phyloP scores from a whole-genome alignment of 2,113 vertebrate genomes.

The Peucedramus taeniatus region DNA sequence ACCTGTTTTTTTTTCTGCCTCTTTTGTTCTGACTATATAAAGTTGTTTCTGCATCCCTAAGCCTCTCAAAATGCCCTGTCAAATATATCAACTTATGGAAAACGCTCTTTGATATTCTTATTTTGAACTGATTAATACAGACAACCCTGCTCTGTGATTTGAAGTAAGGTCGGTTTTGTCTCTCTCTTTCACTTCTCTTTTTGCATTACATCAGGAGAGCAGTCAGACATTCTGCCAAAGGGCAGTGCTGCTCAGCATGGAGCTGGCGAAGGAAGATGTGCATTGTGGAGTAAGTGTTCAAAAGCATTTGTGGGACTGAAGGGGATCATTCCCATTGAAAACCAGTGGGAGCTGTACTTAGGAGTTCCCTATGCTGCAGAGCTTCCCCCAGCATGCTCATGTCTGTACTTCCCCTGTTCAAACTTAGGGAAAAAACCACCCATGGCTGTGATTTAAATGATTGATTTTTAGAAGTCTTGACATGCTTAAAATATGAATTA shows the following conservation, averaged over 20 bases:
- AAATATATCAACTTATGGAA: background rate
- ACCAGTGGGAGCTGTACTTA: background rate
- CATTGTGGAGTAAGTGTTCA: background rate
- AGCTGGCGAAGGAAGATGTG: background rate
- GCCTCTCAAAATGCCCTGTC: background rate
- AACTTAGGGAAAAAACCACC: background rate
- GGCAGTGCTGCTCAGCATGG: fast-evolving
- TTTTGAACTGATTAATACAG: background rate
- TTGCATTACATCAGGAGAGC: background rate
- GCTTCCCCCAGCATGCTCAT: background rate
- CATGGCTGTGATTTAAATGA: background rate
- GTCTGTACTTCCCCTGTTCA: background rate
- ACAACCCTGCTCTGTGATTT: background rate
- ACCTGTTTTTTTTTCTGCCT: background rate
- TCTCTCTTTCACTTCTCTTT: background rate
- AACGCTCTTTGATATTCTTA: background rate
- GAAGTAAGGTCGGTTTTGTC: background rate
- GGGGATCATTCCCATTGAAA: background rate
- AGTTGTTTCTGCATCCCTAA: background rate
- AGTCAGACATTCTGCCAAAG: background rate
- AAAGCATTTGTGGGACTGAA: background rate
- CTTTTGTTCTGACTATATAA: background rate
- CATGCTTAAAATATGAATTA: background rate
- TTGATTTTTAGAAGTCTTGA: background rate
- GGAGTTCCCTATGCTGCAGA: background rate